Percentiles rank a stretch among this genome's conserved stretches.
Conservation (phyloP, 2,113 vertebrate genomes). For the Peromyscus maniculatus region DNA sequence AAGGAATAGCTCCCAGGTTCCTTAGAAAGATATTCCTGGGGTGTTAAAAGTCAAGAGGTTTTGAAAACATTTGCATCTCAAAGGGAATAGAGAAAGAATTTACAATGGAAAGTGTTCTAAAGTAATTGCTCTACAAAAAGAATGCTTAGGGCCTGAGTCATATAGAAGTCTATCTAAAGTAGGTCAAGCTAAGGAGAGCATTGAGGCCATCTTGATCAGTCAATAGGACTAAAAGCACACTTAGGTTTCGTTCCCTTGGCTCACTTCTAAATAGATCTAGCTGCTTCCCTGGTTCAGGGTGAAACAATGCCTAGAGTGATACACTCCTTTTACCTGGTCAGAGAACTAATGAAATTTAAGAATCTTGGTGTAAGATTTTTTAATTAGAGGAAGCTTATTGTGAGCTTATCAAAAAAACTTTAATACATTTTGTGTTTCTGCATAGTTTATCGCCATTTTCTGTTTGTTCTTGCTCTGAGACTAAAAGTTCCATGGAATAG, state of each 20-base stretch:
- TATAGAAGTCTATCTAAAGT: not conserved
- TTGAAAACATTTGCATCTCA: conserved; percentile 9
- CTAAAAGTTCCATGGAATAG: not conserved
- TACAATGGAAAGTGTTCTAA: not conserved
- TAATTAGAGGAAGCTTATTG: not conserved
- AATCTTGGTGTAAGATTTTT: too few relatives aligned
- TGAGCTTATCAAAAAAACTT: not conserved
- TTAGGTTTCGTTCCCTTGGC: not conserved
- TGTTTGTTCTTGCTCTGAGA: not conserved
- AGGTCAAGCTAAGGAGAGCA: not conserved
- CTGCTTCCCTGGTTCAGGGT: not conserved
- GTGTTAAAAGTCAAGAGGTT: not conserved
- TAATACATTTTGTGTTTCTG: not conserved
- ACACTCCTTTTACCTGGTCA: not conserved
- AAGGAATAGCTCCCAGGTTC: not conserved
- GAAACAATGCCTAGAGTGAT: too few relatives aligned
- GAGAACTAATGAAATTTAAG: not conserved
- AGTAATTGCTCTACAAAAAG: not conserved
- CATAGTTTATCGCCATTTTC: not conserved
- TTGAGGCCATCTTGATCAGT: not conserved
- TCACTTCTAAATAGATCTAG: not conserved
- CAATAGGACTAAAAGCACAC: not conserved
- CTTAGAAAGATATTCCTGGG: not conserved
- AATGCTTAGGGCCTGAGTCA: not conserved
- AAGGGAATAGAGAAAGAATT: not conserved